phyloP scores from a whole-genome alignment of 2,888 invertebrate genomes.

The Exephanes ischioxanthus region DNA sequence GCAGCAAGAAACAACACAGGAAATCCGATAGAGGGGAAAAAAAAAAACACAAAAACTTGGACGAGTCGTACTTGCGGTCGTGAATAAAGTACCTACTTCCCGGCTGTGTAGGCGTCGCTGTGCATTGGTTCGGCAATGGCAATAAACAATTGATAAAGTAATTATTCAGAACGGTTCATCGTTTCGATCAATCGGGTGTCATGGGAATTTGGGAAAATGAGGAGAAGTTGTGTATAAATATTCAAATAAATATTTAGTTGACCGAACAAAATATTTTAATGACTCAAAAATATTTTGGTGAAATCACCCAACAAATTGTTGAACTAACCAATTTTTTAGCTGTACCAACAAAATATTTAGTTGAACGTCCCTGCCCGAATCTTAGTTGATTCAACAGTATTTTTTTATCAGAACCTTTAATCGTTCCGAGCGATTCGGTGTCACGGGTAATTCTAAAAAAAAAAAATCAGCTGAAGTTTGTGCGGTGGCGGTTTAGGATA shows the following conservation, averaged over 20 bases:
- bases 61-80: background rate
- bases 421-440: background rate
- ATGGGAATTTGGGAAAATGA: background rate
- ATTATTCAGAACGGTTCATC: background rate
- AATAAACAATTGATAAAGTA: background rate
- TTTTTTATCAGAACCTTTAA: too few species aligned
- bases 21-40: constrained; percentile 24
- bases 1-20: constrained; percentile 16
- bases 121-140: background rate
- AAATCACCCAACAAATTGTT: too few species aligned
- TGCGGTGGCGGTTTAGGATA: background rate
- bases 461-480: constrained; percentile 11
- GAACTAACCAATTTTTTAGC: too few species aligned
- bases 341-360: too few species aligned
- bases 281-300: too few species aligned
- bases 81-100: constrained; percentile 18
- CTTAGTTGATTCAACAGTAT: too few species aligned
- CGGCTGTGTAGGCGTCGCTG: background rate
- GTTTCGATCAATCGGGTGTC: background rate
- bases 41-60: constrained; percentile 1
- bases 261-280: too few species aligned
- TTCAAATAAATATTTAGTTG: too few species aligned
- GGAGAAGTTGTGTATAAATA: too few species aligned
- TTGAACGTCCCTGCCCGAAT: too few species aligned
- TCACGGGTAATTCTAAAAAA: background rate